These are phyloP conservation scores for Malurus cyaneus DNA, from an alignment of 2,113 vertebrate genomes.

Conservation along the genomic window DNA sequence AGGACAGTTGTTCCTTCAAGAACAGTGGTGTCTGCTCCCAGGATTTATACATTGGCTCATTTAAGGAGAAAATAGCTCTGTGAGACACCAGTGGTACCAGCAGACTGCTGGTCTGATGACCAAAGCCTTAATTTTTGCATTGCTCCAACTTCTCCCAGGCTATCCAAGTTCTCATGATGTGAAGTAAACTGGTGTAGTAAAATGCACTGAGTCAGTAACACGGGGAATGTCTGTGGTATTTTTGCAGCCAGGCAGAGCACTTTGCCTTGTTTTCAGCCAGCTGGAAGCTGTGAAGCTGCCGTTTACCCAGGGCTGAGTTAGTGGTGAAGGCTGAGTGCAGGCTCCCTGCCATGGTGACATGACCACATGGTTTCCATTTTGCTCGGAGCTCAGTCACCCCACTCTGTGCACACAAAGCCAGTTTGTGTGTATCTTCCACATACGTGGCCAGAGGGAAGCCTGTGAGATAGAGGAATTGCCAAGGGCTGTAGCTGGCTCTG, in stretches of 20 bases:
- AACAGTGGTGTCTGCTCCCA: background rate
- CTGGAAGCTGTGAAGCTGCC: background rate
- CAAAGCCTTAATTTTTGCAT: background rate
- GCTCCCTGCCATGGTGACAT: background rate
- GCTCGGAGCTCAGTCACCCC: background rate
- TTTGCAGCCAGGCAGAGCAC: background rate
- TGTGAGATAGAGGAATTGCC: background rate
- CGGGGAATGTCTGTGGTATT: background rate
- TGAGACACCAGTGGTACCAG: background rate
- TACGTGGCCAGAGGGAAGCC: background rate
- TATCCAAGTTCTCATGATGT: background rate
- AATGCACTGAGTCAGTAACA: background rate
- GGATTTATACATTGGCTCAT: background rate
- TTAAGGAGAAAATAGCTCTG: background rate
- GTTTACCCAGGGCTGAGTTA: background rate
- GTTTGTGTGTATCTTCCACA: rapidly evolving
- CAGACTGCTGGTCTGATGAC: background rate
- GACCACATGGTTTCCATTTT: background rate
- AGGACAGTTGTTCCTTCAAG: background rate
- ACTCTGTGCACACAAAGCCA: background rate
- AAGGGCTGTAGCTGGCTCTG: background rate
- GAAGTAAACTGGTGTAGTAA: background rate
- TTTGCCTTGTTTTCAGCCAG: background rate
- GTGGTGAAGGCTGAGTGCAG: background rate
- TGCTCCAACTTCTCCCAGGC: background rate